Evolutionary conservation across 2,113 vertebrate species (phyloP).

Genomic region (Balaeniceps rex): DNA sequence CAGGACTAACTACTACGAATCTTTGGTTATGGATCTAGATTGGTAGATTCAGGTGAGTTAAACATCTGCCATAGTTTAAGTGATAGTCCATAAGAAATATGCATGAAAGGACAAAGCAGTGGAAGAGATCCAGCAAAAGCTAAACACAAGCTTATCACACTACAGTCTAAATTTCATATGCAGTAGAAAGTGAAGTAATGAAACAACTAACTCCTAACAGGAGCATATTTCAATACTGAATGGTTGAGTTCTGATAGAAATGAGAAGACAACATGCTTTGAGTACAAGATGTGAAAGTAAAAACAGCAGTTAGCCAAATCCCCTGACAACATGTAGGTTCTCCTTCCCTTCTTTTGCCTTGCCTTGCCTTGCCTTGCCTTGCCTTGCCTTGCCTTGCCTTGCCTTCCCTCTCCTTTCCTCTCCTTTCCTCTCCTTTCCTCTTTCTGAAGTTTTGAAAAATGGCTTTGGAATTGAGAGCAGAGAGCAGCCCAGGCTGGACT

Average conservation of each 20-base stretch:
- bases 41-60: neutral
- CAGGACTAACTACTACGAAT: neutral
- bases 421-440: too few relatives aligned
- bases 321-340: neutral
- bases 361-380: neutral
- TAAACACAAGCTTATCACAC: conserved; percentile 3
- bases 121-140: neutral
- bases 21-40: neutral
- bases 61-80: neutral
- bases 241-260: neutral
- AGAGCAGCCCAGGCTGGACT: neutral
- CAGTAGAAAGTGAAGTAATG: neutral
- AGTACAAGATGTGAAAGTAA: neutral
- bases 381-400: too few relatives aligned
- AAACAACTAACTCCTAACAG: neutral
- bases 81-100: neutral
- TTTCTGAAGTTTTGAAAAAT: neutral
- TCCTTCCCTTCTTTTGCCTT: too few relatives aligned
- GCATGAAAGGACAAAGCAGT: neutral
- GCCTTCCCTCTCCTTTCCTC: too few relatives aligned
- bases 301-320: neutral
- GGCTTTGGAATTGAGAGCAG: neutral
- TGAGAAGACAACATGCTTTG: neutral
- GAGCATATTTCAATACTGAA: neutral
- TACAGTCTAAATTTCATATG: neutral